Percentiles rank a stretch among this genome's conserved stretches.
phyloP scores from a whole-genome alignment of 2,113 vertebrate genomes.

The Austrofundulus limnaeus region DNA sequence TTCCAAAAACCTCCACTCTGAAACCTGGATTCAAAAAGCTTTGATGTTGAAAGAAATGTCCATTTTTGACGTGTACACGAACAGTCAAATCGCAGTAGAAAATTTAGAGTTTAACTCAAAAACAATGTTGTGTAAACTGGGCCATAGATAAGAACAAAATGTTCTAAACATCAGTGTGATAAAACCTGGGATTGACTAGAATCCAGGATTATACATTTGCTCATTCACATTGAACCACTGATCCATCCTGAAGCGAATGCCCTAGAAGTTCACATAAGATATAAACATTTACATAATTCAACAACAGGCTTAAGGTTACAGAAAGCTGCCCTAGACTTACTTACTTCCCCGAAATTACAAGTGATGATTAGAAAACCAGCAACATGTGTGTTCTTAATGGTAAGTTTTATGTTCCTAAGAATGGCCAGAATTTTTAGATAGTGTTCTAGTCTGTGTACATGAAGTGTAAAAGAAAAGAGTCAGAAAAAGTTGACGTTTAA shows the following conservation, averaged over 20 bases:
- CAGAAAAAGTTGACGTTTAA: neutral
- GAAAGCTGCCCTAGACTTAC: neutral
- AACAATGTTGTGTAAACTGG: too few relatives aligned
- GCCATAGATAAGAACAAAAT: neutral
- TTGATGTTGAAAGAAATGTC: too few relatives aligned
- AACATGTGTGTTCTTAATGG: neutral
- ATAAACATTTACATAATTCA: conserved; percentile 16
- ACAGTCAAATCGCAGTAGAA: too few relatives aligned
- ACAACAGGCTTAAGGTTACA: neutral
- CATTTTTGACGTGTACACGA: too few relatives aligned
- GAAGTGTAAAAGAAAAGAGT: conserved; percentile 12
- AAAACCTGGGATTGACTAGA: neutral
- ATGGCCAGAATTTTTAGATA: neutral
- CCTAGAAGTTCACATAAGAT: neutral
- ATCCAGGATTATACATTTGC: neutral
- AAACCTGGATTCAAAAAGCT: too few relatives aligned
- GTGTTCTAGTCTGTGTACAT: neutral
- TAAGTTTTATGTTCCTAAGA: neutral
- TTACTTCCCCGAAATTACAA: neutral
- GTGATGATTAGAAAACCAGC: neutral
- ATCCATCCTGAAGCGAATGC: conserved; percentile 1
- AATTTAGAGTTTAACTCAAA: too few relatives aligned
- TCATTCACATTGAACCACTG: conserved; percentile 3
- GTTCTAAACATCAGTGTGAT: neutral
- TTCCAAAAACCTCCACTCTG: too few relatives aligned